A percentile compares a stretch with the other conserved stretches of the same genome.
These are phyloP conservation scores for Thecocarcelia acutangulata DNA, from an alignment of 2,888 invertebrate species.

Conservation along the genomic window DNA sequence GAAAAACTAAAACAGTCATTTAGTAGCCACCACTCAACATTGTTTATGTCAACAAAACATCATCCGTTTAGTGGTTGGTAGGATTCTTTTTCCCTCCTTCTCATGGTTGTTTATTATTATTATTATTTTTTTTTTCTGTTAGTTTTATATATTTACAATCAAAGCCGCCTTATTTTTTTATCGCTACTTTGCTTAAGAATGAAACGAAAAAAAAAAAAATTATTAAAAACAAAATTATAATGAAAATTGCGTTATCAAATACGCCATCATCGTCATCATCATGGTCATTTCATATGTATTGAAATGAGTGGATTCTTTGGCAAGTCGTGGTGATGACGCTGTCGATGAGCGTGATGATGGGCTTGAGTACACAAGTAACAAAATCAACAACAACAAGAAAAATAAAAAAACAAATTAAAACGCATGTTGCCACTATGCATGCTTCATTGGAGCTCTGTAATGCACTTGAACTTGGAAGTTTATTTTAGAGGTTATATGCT, in stretches of 20 bases:
- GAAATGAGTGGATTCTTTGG: slow-evolving; percentile 30
- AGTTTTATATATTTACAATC: slow-evolving; percentile 61
- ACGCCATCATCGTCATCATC: slow-evolving; percentile 55
- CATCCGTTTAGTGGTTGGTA: slow-evolving; percentile 72
- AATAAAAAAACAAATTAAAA: neutral
- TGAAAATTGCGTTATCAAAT: slow-evolving; percentile 61
- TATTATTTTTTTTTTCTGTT: slow-evolving; percentile 32
- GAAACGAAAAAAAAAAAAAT: slow-evolving; percentile 17
- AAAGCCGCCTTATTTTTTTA: slow-evolving; percentile 55
- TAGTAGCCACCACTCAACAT: slow-evolving; percentile 71
- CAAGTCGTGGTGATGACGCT: slow-evolving; percentile 1
- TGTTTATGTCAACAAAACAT: slow-evolving; percentile 79
- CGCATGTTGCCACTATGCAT: slow-evolving; percentile 21
- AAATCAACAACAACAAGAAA: too few species aligned
- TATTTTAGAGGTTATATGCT: slow-evolving; percentile 7
- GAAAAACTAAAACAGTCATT: slow-evolving; percentile 41
- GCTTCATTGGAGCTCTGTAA: slow-evolving; percentile 63
- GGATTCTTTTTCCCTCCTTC: neutral
- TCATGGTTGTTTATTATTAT: neutral
- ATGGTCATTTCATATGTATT: slow-evolving; percentile 53
- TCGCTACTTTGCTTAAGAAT: slow-evolving; percentile 61
- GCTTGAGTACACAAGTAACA: neutral
- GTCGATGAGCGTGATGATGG: slow-evolving; percentile 16
- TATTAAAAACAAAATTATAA: slow-evolving; percentile 40
- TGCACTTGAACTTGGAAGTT: slow-evolving; percentile 74